Percentiles rank a stretch among this genome's conserved stretches.
phyloP scores from a whole-genome alignment of 2,888 invertebrate genomes.

The Synanthedon myopaeformis region DNA sequence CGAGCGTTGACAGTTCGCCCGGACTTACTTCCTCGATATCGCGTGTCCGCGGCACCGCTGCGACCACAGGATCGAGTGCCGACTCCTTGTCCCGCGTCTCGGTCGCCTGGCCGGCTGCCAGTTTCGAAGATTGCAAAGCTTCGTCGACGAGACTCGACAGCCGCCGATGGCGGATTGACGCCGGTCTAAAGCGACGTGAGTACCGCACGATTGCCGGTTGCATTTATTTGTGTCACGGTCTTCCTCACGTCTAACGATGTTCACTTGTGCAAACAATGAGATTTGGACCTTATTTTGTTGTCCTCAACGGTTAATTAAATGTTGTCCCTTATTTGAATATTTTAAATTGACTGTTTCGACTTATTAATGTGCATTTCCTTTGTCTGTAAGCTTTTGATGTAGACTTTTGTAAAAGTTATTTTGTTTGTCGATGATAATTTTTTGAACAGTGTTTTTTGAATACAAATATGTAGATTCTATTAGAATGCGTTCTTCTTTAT shows the following conservation, averaged over 20 bases:
- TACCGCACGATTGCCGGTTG: constrained; percentile 9
- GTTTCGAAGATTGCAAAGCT: constrained; percentile 16
- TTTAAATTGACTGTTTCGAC: not conserved
- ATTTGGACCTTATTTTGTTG: not conserved
- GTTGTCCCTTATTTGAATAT: not conserved
- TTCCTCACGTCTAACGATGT: not conserved
- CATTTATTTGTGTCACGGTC: not conserved
- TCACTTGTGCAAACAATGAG: not conserved
- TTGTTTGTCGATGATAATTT: no score
- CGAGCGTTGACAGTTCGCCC: constrained; percentile 74
- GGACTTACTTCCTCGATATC: constrained; percentile 66
- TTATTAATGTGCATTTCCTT: constrained; percentile 11
- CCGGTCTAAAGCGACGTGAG: constrained; percentile 37
- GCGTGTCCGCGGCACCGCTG: constrained; percentile 58
- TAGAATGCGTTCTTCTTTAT: no score
- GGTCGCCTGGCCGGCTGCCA: constrained; percentile 23
- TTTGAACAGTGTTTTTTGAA: no score
- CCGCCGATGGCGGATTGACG: constrained; percentile 50
- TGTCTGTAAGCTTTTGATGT: constrained; percentile 5
- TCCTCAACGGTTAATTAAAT: not conserved
- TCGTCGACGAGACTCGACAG: constrained; percentile 13
- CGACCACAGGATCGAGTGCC: constrained; percentile 11
- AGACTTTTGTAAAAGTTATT: not conserved
- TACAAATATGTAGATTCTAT: no score
- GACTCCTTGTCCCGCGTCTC: constrained; percentile 15